phyloP scores from a whole-genome alignment of 2,888 invertebrate species.

The Xestia sexstrigata region DNA sequence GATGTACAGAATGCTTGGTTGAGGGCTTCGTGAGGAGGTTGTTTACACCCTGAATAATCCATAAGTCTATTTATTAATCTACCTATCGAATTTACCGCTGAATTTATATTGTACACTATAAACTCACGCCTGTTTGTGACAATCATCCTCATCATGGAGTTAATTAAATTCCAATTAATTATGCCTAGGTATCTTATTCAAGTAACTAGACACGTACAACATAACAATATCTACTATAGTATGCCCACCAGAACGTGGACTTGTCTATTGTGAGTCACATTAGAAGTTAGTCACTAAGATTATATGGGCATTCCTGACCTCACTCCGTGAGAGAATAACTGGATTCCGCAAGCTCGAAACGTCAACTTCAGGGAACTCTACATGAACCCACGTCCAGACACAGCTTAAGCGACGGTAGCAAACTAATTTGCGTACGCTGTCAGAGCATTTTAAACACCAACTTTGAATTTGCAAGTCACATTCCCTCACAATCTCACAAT shows the following conservation, averaged over 20 bases:
- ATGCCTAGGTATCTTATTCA: slow-evolving; percentile 11
- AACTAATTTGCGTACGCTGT: slow-evolving; percentile 65
- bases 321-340: slow-evolving; percentile 43
- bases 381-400: slow-evolving; percentile 60
- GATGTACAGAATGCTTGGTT: too few relatives aligned
- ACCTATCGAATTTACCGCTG: neutral
- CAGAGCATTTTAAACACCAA: slow-evolving; percentile 61
- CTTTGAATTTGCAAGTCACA: slow-evolving; percentile 66
- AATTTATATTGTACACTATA: neutral
- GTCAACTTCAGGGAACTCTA: slow-evolving; percentile 59
- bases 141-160: slow-evolving; percentile 8
- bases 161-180: slow-evolving; percentile 41
- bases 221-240: neutral
- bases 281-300: slow-evolving; percentile 32
- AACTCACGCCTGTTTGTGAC: neutral
- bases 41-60: too few relatives aligned
- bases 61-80: neutral
- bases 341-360: slow-evolving; percentile 53
- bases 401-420: slow-evolving; percentile 57
- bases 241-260: neutral
- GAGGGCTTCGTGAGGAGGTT: too few relatives aligned
- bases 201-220: neutral
- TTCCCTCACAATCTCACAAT: slow-evolving; percentile 55
- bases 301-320: slow-evolving; percentile 51
- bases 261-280: slow-evolving; percentile 1